A percentile compares a stretch with the other conserved stretches of the same genome.
These are phyloP conservation scores for Gymnoscopelus braueri DNA, from an alignment of 2,797 vertebrate species.

Conservation along the genomic window DNA sequence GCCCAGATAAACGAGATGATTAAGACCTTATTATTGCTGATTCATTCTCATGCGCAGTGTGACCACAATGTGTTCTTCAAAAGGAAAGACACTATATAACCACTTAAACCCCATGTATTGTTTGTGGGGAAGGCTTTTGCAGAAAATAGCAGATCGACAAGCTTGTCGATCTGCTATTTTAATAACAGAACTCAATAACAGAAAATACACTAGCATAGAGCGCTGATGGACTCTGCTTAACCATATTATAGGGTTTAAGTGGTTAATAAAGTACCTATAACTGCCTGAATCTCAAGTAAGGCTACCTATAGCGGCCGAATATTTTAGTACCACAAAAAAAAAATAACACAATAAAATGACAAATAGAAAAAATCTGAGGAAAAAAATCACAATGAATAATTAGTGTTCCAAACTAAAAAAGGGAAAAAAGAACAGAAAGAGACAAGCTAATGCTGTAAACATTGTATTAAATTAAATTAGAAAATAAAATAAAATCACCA, in stretches of 20 bases:
- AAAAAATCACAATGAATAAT: slow-evolving; percentile 74
- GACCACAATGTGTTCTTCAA: slow-evolving; percentile 17
- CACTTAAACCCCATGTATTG: too few relatives aligned
- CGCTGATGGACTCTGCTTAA: too few relatives aligned
- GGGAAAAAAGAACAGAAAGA: slow-evolving; percentile 7
- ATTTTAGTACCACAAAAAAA: slow-evolving; percentile 39
- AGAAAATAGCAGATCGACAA: not conserved
- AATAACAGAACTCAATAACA: too few relatives aligned
- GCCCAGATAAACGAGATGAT: slow-evolving; percentile 69
- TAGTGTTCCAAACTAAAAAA: slow-evolving; percentile 71
- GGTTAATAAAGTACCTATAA: slow-evolving; percentile 14
- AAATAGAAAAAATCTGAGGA: slow-evolving; percentile 38
- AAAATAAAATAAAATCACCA: slow-evolving; percentile 39
- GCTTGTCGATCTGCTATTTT: too few relatives aligned
- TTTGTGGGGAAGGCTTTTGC: too few relatives aligned
- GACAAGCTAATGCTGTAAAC: slow-evolving; percentile 69
- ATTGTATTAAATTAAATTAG: slow-evolving; percentile 22
- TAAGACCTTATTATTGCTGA: slow-evolving; percentile 70
- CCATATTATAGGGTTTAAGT: too few relatives aligned
- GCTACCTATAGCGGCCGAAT: slow-evolving; percentile 11
- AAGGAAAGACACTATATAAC: slow-evolving; percentile 10
- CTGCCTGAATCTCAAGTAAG: slow-evolving; percentile 32
- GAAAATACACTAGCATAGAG: too few relatives aligned
- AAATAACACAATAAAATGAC: slow-evolving; percentile 43
- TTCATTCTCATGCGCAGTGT: slow-evolving; percentile 43